A percentile compares a stretch with the other conserved stretches of the same genome.
phyloP scores from a whole-genome alignment of 2,797 vertebrate species.

The Distichodus sexfasciatus region DNA sequence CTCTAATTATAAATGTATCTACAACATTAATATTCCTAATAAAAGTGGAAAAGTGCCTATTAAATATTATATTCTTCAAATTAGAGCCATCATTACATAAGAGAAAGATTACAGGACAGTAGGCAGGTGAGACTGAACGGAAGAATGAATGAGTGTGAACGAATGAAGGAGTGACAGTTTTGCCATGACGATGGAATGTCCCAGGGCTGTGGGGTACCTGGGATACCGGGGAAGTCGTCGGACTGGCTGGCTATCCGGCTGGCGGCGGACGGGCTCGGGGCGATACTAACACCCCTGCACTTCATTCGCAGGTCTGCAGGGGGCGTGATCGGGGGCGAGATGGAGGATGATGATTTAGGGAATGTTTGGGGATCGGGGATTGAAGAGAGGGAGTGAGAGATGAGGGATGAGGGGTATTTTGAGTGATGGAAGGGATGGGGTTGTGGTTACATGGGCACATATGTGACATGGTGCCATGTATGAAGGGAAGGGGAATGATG shows the following conservation, averaged over 20 bases:
- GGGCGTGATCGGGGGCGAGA: conserved; percentile 8
- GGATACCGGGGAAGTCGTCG: conserved; percentile 64
- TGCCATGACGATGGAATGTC: neutral
- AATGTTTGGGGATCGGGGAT: neutral
- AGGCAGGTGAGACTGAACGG: conserved; percentile 16
- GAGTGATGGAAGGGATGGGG: neutral
- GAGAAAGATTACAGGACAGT: conserved; percentile 1
- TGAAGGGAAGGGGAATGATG: neutral
- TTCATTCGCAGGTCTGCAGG: conserved; percentile 68
- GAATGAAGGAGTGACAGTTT: conserved; percentile 15
- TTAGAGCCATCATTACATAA: neutral
- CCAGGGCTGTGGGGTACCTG: conserved; percentile 22
- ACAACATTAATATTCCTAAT: too few species aligned
- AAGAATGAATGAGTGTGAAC: conserved; percentile 16
- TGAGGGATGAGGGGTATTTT: too few species aligned
- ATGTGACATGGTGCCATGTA: conserved; percentile 16
- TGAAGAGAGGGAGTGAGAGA: neutral
- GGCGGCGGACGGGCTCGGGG: conserved; percentile 63
- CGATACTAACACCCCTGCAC: conserved; percentile 61
- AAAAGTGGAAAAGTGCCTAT: too few species aligned
- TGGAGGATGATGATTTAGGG: neutral
- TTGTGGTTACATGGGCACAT: conserved; percentile 14
- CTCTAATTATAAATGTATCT: neutral
- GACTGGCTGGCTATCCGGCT: conserved; percentile 69
- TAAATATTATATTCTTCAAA: neutral